A percentile compares a stretch with the other conserved stretches of the same genome.
Conservation (phyloP, 2,888 invertebrate genomes). For the Chrysopilus asiliformis region DNA sequence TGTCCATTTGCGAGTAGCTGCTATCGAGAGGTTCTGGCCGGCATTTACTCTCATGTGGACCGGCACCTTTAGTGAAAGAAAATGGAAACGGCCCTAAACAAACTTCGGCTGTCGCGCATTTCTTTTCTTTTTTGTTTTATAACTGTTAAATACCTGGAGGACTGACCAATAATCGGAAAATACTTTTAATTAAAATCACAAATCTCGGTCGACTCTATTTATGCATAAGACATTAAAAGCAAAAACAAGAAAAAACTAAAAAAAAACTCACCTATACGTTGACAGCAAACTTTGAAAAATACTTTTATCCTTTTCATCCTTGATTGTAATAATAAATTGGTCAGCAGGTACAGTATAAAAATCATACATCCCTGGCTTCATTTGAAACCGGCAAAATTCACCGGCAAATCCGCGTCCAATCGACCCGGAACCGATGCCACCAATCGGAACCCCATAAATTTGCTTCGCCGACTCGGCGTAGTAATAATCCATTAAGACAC, state of each 20-base stretch:
- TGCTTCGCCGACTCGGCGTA: constrained; percentile 57
- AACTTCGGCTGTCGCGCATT: too few relatives aligned
- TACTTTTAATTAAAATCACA: too few relatives aligned
- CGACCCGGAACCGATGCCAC: constrained; percentile 57
- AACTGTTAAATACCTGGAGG: too few relatives aligned
- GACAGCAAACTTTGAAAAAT: constrained; percentile 70
- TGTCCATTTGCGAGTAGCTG: too few relatives aligned
- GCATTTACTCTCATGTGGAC: too few relatives aligned
- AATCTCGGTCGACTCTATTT: too few relatives aligned
- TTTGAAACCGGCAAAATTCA: constrained; percentile 83
- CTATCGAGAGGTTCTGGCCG: too few relatives aligned
- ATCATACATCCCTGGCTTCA: constrained; percentile 80
- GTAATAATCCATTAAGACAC: constrained; percentile 69
- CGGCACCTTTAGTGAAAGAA: too few relatives aligned
- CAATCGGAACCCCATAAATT: constrained; percentile 81
- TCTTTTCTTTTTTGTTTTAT: too few relatives aligned
- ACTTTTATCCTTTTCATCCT: constrained; percentile 49
- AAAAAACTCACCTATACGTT: constrained; percentile 52
- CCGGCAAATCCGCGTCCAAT: constrained; percentile 88
- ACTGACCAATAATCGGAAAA: too few relatives aligned
- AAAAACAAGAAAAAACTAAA: not conserved
- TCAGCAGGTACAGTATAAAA: constrained; percentile 70
- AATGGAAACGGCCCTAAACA: too few relatives aligned
- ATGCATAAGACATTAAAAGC: not conserved
- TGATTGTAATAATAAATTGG: constrained; percentile 83